Base-by-base conservation (phyloP, 2,888 invertebrate genomes). In the Helleia helle region DNA sequence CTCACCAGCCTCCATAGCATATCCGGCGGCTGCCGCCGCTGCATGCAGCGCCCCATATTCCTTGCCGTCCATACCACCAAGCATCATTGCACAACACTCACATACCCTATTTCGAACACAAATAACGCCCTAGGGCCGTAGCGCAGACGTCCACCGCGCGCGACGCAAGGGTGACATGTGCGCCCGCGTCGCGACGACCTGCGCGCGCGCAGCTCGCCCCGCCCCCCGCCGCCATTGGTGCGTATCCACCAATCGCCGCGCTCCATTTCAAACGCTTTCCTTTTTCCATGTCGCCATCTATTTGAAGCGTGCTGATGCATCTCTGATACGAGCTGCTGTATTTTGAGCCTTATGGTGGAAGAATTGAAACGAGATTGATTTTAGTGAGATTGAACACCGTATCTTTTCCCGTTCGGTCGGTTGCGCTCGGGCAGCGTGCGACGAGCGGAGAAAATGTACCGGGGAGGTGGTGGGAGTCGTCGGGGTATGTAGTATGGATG, bases 11-110 rank as follows among this genome's bases (percentile, higher is more conserved):
- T 81, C 81, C 80, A 81, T 79, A 27, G 79, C 61, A 60, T 81
- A 81, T 0, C 71, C 70, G 44, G 77, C 79, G 42, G 68, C 69
- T 41, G 80, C 79, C 43, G 79, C 79, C 37, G 79, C 80, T 13
- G 80, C 83, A 48, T 81, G 83, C 71, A 83, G 72, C 66, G 81
- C 80, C 48, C 83, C 81, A 66, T 81, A 84, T 67, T 84, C 83
- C 68, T 84, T 84, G 55, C 83, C 81, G 59, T 81, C 81, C 83
- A 84, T 84, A 36, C 72, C 76, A 49, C 75, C 80, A 62, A 81
- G 66, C 83, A 83, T 81, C 72, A 62, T 70, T 49, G 39, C 46
- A 41, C 49, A 38, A 37, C 48, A 47, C 49, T 45, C 43, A 47
- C 45, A 48, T 50, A 37, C 41, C 47, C 42, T 39, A 41, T 38